Evolutionary conservation across 1,140 invertebrate species (phyloP).

Genomic region (Drosophila busckii): DNA sequence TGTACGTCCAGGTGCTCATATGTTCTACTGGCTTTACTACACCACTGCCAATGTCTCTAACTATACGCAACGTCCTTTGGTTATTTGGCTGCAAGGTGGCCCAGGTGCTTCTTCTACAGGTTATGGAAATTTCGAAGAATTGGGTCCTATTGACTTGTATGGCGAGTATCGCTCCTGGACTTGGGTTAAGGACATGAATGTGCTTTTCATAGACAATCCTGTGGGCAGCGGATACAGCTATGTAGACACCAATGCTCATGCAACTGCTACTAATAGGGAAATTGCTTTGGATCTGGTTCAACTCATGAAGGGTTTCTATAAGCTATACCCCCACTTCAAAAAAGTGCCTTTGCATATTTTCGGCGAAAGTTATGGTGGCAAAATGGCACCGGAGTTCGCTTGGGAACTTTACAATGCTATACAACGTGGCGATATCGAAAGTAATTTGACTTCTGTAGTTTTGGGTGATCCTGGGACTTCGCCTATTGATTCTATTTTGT

Average conservation of each 20-base stretch:
- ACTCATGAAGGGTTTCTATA: conserved; percentile 84
- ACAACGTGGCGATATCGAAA: conserved; percentile 82
- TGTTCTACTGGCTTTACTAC: conserved; percentile 92
- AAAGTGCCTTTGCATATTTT: conserved; percentile 88
- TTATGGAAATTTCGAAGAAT: conserved; percentile 88
- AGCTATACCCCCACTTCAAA: conserved; percentile 83
- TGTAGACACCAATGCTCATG: conserved; percentile 81
- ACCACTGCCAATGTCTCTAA: conserved; percentile 82
- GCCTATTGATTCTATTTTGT: conserved; percentile 88
- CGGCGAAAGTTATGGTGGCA: conserved; percentile 93
- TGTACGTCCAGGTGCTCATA: conserved; percentile 85
- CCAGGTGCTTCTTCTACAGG: conserved; percentile 88
- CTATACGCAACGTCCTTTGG: conserved; percentile 83
- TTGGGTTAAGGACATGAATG: conserved; percentile 89
- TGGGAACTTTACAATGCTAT: conserved; percentile 82
- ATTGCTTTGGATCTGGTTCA: conserved; percentile 88
- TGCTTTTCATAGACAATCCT: conserved; percentile 93
- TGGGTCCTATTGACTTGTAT: conserved; percentile 85
- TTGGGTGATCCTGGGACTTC: conserved; percentile 93
- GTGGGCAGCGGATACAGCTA: conserved; percentile 93
- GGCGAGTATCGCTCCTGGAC: conserved; percentile 84
- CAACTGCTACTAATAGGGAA: conserved; percentile 84
- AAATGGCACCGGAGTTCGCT: conserved; percentile 91
- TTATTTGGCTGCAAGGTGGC: conserved; percentile 90
- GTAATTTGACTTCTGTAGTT: conserved; percentile 87